Percentiles rank a stretch among this genome's conserved stretches.
Evolutionary conservation across 2,888 invertebrate species (phyloP).

Genomic region (Drosophila kambysellisi): DNA sequence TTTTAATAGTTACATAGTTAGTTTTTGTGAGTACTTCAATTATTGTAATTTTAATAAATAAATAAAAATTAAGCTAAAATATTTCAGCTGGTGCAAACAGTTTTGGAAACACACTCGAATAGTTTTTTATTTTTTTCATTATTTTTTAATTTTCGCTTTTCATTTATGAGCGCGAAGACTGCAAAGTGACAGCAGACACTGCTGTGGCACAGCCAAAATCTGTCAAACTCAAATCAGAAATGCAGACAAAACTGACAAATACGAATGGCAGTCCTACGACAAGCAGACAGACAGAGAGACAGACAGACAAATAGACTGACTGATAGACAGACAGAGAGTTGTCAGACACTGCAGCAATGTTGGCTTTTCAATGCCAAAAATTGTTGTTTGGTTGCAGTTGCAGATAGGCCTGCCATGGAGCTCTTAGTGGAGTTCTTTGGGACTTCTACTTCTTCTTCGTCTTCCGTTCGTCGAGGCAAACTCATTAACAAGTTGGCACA

Average conservation of each 20-base stretch:
- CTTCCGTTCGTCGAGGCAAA: constrained; percentile 48
- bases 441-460: background rate
- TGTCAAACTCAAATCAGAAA: constrained; percentile 71
- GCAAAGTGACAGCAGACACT: constrained; percentile 26
- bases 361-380: constrained; percentile 61
- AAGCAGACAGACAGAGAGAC: constrained; percentile 3
- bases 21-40: background rate
- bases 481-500: constrained; percentile 79
- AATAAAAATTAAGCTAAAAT: background rate
- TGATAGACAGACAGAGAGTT: constrained; percentile 17
- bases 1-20: background rate
- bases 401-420: constrained; percentile 36
- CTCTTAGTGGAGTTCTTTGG: constrained; percentile 8
- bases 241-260: constrained; percentile 68
- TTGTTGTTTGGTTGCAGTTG: constrained; percentile 38
- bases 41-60: background rate
- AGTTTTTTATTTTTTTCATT: background rate
- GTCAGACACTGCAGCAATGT: constrained; percentile 38
- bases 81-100: constrained; percentile 1
- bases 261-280: constrained; percentile 32
- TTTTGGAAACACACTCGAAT: constrained; percentile 6
- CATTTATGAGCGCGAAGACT: constrained; percentile 26
- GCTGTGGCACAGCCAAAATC: constrained; percentile 60
- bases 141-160: background rate
- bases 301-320: constrained; percentile 9